phyloP scores from a whole-genome alignment of 2,797 vertebrate genomes.

The Cirrhinus mrigala region DNA sequence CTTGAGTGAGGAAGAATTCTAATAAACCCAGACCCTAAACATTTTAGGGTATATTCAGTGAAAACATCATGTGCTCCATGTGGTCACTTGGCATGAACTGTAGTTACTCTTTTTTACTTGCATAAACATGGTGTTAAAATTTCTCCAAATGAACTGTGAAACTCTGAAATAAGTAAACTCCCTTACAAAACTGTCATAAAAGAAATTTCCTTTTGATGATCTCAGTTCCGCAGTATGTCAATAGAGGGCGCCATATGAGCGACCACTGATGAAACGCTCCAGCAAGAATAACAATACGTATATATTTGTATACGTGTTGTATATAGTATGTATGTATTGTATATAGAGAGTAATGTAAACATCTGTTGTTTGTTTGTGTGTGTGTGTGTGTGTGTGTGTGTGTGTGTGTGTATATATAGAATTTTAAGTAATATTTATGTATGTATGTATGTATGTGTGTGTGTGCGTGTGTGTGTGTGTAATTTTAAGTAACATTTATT shows the following conservation, averaged over 20 bases:
- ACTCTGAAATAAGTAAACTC: background rate
- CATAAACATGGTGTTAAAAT: background rate
- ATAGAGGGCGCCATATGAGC: slow-evolving; percentile 34
- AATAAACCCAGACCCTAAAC: background rate
- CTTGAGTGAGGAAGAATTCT: no score
- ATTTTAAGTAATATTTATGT: no score
- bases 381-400: no score
- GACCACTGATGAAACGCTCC: background rate
- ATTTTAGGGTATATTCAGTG: background rate
- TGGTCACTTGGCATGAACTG: background rate
- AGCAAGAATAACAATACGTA: background rate
- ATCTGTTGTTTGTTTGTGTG: background rate
- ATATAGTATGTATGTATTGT: background rate
- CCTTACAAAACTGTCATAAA: background rate
- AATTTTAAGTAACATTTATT: no score
- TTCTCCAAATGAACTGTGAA: background rate
- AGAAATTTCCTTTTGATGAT: background rate
- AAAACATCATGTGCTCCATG: background rate
- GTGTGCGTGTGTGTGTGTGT: no score
- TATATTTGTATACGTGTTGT: background rate
- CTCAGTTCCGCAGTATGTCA: background rate
- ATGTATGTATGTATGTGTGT: no score
- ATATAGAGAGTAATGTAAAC: background rate
- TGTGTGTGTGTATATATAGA: no score
- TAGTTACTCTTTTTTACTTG: background rate